phyloP scores from a whole-genome alignment of 2,888 invertebrate species.

The Erpobdella octoculata region DNA sequence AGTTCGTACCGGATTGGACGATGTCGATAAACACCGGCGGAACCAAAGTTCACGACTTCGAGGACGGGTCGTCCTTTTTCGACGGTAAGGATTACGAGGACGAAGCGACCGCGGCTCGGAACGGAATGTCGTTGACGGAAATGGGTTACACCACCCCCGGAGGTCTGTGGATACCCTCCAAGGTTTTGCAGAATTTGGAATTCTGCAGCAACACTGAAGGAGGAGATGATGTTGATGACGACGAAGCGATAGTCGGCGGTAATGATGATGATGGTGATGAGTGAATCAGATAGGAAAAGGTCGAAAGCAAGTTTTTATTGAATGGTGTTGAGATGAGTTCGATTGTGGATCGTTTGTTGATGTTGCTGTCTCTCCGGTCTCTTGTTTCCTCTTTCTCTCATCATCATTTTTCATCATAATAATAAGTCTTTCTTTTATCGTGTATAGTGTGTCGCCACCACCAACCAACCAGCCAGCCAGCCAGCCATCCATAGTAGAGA shows the following conservation, averaged over 20 bases:
- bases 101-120: neutral
- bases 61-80: neutral
- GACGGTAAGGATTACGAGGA: neutral
- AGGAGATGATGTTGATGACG: neutral
- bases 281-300: neutral
- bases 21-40: neutral
- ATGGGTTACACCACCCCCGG: conserved; percentile 27
- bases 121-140: neutral
- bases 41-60: neutral
- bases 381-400: too few species aligned
- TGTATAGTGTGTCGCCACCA: too few species aligned
- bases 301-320: neutral
- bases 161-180: conserved; percentile 29
- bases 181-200: neutral
- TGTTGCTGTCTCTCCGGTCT: too few species aligned
- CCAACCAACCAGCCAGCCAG: too few species aligned
- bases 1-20: conserved; percentile 23
- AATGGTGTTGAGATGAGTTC: too few species aligned
- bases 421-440: too few species aligned
- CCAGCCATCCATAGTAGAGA: too few species aligned
- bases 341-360: too few species aligned
- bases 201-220: neutral
- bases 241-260: neutral
- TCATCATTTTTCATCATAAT: too few species aligned
- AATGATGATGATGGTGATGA: neutral